These are phyloP conservation scores for Cavia porcellus DNA, from an alignment of 2,113 vertebrate species.

Conservation along the genomic window DNA sequence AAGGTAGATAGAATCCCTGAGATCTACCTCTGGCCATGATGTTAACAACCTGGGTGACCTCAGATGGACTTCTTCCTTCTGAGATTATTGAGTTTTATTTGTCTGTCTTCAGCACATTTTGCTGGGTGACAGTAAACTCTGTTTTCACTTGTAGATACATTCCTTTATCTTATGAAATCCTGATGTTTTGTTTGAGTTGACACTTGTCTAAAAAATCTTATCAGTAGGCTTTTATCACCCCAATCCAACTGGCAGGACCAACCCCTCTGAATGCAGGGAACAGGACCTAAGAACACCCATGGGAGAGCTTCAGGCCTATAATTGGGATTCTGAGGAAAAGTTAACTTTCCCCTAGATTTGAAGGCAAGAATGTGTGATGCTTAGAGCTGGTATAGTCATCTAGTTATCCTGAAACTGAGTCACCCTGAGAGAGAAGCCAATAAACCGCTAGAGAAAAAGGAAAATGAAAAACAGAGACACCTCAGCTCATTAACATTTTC, in stretches of 20 bases:
- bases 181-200: not conserved
- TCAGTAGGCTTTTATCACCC: not conserved
- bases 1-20: fast-evolving
- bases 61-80: not conserved
- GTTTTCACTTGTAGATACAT: not conserved
- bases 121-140: not conserved
- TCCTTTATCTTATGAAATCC: not conserved
- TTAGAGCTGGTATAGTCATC: not conserved
- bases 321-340: not conserved
- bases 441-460: not conserved
- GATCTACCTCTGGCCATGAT: not conserved
- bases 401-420: not conserved
- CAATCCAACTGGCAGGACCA: not conserved
- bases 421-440: not conserved
- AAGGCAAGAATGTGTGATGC: not conserved
- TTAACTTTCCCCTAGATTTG: not conserved
- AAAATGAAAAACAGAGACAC: not conserved
- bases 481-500: not conserved
- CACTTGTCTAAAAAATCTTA: not conserved
- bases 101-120: not conserved
- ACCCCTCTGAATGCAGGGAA: not conserved
- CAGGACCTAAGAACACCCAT: too few species aligned
- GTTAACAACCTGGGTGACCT: not conserved
- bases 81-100: not conserved
- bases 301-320: not conserved